These are phyloP conservation scores for Heteropelma amictum DNA, from an alignment of 2,888 invertebrate genomes.

Conservation along the genomic window DNA sequence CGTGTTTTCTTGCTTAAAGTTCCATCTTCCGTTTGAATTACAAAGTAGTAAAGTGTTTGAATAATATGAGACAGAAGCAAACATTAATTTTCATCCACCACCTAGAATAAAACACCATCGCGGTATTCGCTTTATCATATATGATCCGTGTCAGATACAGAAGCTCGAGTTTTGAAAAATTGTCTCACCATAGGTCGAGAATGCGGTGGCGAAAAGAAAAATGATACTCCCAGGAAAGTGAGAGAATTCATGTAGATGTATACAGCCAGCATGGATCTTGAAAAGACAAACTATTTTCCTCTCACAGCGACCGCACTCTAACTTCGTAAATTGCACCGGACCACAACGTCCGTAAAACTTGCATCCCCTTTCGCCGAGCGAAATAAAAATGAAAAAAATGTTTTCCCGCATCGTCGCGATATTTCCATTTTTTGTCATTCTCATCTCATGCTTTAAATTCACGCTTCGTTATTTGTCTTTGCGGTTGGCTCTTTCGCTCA, in stretches of 20 bases:
- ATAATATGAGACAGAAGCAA: background rate
- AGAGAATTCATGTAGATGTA: too few species aligned
- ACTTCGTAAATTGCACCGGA: conserved; percentile 37
- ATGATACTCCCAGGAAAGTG: conserved; percentile 24
- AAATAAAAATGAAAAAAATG: background rate
- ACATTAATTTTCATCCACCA: conserved; percentile 1
- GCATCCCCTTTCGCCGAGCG: background rate
- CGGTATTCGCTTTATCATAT: conserved; percentile 1
- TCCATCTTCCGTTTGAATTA: too few species aligned
- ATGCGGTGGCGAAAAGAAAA: conserved; percentile 27
- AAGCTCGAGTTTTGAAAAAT: conserved; percentile 40
- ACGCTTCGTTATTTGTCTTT: background rate
- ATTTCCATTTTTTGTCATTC: background rate
- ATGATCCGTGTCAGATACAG: background rate
- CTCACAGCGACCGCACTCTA: background rate
- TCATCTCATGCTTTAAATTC: background rate
- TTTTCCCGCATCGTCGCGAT: conserved; percentile 1
- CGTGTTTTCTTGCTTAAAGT: too few species aligned
- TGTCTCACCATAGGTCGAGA: conserved; percentile 22
- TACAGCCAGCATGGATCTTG: background rate
- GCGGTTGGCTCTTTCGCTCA: background rate
- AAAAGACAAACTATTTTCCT: conserved; percentile 35
- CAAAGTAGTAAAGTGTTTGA: too few species aligned
- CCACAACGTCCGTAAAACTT: background rate
- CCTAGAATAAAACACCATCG: background rate